These are phyloP conservation scores for Lasioglossum albipes DNA, from an alignment of 1,140 invertebrate species.

Conservation along the genomic window DNA sequence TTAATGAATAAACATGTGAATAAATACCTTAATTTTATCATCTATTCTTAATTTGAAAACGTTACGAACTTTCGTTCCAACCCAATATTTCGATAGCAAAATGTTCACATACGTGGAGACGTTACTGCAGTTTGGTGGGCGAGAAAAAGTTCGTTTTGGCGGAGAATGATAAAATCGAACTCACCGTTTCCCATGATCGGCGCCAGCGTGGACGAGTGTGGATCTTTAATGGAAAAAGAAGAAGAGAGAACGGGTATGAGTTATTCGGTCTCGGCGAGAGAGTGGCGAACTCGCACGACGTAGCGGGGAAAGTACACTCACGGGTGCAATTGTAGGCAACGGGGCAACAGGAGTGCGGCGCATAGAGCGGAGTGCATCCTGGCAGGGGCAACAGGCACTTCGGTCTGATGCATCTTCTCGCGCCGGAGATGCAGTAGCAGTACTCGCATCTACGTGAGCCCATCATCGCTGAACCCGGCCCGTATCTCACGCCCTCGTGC, in stretches of 20 bases:
- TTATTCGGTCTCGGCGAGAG: not conserved
- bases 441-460: constrained; percentile 89
- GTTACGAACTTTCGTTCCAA: too few species aligned
- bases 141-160: not conserved
- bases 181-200: constrained; percentile 70
- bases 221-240: constrained; percentile 62
- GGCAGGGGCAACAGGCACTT: constrained; percentile 89
- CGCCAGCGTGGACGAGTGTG: constrained; percentile 69
- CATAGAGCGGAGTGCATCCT: constrained; percentile 86
- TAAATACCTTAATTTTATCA: too few species aligned
- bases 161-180: constrained; percentile 27
- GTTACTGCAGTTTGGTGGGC: too few species aligned
- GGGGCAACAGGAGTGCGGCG: constrained; percentile 90
- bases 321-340: constrained; percentile 89
- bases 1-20: too few species aligned
- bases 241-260: constrained; percentile 16
- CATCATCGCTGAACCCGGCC: constrained; percentile 91
- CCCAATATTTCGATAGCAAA: too few species aligned
- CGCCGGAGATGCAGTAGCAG: constrained; percentile 91
- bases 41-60: too few species aligned
- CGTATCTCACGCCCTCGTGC: constrained; percentile 87
- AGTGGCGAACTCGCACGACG: not conserved
- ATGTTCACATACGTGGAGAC: too few species aligned
- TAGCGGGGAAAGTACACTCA: constrained; percentile 63
- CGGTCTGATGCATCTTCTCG: constrained; percentile 89